Conservation (phyloP, 2,888 invertebrate genomes). For the Desoria tigrina region DNA sequence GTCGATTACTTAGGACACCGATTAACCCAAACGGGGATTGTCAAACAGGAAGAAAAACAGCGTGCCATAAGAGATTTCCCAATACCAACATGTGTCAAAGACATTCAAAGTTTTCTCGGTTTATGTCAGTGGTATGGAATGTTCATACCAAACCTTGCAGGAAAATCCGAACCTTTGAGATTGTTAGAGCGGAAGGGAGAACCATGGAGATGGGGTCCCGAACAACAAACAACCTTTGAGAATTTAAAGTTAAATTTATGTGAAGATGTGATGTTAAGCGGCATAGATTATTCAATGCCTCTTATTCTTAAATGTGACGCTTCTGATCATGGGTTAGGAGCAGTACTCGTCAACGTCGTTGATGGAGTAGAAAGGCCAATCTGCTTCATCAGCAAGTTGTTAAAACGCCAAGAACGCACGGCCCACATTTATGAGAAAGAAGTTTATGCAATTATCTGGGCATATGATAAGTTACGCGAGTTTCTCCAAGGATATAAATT, state of each 20-base stretch:
- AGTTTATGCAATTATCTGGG: constrained; percentile 33
- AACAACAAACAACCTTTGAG: constrained; percentile 31
- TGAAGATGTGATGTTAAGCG: constrained; percentile 17
- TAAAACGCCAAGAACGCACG: constrained; percentile 23
- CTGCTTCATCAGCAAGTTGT: constrained; percentile 25
- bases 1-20: constrained; percentile 44
- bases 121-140: constrained; percentile 52
- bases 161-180: constrained; percentile 47
- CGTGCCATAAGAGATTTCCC: constrained; percentile 45
- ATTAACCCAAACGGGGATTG: constrained; percentile 38
- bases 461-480: constrained; percentile 26
- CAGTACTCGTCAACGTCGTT: constrained; percentile 22
- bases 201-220: constrained; percentile 25
- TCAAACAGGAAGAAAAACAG: constrained; percentile 44
- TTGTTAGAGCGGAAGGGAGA: constrained; percentile 23
- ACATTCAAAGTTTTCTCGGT: constrained; percentile 51
- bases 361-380: constrained; percentile 28
- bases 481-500: constrained; percentile 33
- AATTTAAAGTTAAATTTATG: constrained; percentile 23
- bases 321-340: constrained; percentile 32
- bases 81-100: constrained; percentile 28
- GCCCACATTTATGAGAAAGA: constrained; percentile 37
- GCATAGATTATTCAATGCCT: constrained; percentile 31
- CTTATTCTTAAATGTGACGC: constrained; percentile 35
- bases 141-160: constrained; percentile 47